These are phyloP conservation scores for Chironomus striatipennis DNA, from an alignment of 1,140 invertebrate species.

Conservation along the genomic window DNA sequence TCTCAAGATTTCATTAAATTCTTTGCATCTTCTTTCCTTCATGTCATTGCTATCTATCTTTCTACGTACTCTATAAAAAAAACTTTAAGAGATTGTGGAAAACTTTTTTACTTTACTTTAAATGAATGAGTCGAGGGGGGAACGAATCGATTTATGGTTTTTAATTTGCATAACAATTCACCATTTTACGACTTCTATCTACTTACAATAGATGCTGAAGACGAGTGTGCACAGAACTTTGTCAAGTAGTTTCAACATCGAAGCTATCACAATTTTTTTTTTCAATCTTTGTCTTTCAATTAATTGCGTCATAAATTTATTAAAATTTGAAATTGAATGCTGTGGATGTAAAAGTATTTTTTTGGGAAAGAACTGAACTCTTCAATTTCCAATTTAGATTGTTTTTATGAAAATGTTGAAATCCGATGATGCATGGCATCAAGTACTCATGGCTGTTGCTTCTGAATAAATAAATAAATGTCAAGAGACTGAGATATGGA, in stretches of 20 bases:
- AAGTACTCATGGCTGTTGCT: too few relatives aligned
- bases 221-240: neutral
- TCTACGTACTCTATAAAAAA: neutral
- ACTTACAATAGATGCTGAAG: neutral
- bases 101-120: neutral
- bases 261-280: too few relatives aligned
- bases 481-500: too few relatives aligned
- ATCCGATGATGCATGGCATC: too few relatives aligned
- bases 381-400: too few relatives aligned
- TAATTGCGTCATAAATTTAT: too few relatives aligned
- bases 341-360: too few relatives aligned
- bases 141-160: neutral
- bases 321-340: too few relatives aligned
- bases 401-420: too few relatives aligned
- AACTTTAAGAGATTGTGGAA: neutral
- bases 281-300: too few relatives aligned
- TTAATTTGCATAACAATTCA: conserved; percentile 3
- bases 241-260: neutral
- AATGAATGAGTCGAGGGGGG: neutral
- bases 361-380: too few relatives aligned
- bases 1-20: neutral
- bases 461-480: too few relatives aligned
- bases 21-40: neutral
- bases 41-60: neutral
- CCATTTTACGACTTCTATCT: neutral